These are phyloP conservation scores for Plemyria rubiginata DNA, from an alignment of 2,888 invertebrate species.

Conservation along the genomic window DNA sequence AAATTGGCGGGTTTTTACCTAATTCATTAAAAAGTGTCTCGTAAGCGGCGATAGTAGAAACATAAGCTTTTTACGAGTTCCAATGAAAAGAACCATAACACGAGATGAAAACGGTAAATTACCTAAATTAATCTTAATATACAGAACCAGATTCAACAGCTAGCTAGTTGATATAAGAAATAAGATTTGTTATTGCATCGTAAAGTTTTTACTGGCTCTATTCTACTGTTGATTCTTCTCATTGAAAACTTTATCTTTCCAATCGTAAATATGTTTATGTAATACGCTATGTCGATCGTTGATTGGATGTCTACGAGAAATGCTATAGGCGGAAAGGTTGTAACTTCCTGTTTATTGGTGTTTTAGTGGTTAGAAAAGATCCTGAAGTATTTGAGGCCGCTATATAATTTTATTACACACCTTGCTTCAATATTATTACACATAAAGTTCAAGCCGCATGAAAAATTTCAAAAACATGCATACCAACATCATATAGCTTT, in stretches of 20 bases:
- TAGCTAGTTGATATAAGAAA: conserved; percentile 47
- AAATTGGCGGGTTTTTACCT: not conserved
- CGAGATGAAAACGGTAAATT: conserved; percentile 21
- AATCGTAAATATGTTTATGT: conserved; percentile 33
- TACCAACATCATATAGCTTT: too few species aligned
- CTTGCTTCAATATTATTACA: not conserved
- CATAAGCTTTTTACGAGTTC: conserved; percentile 11
- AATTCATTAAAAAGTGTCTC: not conserved
- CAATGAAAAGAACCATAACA: conserved; percentile 15
- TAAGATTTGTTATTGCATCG: conserved; percentile 44
- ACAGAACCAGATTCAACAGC: conserved; percentile 54
- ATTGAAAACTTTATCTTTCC: conserved; percentile 34
- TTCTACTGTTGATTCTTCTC: conserved; percentile 27
- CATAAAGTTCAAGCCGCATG: too few species aligned
- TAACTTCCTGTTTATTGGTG: conserved; percentile 30
- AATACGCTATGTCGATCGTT: conserved; percentile 29
- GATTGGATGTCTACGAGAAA: conserved; percentile 30
- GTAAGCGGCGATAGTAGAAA: not conserved
- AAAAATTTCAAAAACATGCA: too few species aligned
- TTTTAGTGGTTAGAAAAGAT: conserved; percentile 31
- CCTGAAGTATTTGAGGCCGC: conserved; percentile 8
- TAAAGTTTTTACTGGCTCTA: conserved; percentile 44
- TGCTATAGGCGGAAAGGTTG: conserved; percentile 22
- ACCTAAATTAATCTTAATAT: conserved; percentile 68
- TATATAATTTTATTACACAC: not conserved